Conservation (phyloP, 2,113 vertebrate genomes). For the Etheostoma spectabile region DNA sequence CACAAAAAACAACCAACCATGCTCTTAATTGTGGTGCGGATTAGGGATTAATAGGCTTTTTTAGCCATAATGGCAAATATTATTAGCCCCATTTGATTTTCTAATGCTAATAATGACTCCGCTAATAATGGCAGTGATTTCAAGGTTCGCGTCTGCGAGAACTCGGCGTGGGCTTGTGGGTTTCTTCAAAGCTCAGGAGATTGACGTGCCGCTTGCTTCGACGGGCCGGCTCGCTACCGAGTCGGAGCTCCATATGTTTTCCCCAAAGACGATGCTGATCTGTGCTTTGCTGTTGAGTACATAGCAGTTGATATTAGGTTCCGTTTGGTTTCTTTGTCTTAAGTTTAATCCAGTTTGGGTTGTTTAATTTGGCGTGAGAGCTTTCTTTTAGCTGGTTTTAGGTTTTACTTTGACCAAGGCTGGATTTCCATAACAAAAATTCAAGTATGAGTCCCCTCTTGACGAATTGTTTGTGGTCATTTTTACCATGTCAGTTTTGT, state of each 20-base stretch:
- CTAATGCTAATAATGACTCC: conserved; percentile 85
- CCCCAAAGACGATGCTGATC: conserved; percentile 56
- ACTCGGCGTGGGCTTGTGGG: conserved; percentile 53
- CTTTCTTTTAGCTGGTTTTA: neutral
- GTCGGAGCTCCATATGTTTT: conserved; percentile 74
- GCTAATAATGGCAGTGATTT: conserved; percentile 82
- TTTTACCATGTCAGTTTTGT: neutral
- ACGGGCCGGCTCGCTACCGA: conserved; percentile 55
- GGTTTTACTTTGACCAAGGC: no score
- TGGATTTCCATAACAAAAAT: no score
- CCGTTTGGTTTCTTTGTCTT: conserved; percentile 1
- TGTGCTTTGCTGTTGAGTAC: conserved; percentile 35
- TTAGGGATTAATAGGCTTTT: conserved; percentile 86
- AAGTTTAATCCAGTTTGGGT: neutral
- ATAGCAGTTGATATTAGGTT: conserved; percentile 9
- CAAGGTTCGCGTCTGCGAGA: conserved; percentile 75
- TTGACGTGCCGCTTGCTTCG: conserved; percentile 69
- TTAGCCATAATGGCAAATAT: conserved; percentile 86
- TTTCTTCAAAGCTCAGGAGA: conserved; percentile 70
- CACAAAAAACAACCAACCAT: conserved; percentile 74
- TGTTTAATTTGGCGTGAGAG: neutral
- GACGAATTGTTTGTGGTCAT: neutral
- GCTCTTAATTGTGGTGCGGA: conserved; percentile 84
- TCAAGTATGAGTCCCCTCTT: no score
- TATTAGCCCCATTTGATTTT: conserved; percentile 84